A percentile compares a stretch with the other conserved stretches of the same genome.
Conservation (phyloP, 2,113 vertebrate genomes). For the Mesitornis unicolor region DNA sequence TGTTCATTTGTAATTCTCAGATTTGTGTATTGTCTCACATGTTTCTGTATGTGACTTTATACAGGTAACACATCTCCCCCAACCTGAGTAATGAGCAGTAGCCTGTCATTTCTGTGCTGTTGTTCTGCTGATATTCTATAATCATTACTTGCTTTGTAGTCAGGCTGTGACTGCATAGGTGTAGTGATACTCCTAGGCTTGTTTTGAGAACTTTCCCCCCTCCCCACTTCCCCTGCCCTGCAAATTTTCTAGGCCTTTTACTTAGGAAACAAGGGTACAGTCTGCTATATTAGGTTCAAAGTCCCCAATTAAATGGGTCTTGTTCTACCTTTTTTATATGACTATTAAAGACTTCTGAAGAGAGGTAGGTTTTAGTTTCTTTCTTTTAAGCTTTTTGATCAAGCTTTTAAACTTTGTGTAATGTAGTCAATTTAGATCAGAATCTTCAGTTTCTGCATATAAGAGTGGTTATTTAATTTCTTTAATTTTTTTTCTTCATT, state of each 20-base stretch:
- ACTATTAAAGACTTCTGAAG: not conserved
- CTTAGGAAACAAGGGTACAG: not conserved
- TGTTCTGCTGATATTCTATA: not conserved
- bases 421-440: not conserved
- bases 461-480: slow-evolving; percentile 19
- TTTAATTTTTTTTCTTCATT: slow-evolving; percentile 52
- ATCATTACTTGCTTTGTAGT: not conserved
- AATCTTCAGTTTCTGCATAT: not conserved
- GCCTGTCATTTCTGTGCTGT: not conserved
- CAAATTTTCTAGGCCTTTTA: not conserved
- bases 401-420: not conserved
- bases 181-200: not conserved
- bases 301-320: not conserved
- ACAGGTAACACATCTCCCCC: not conserved
- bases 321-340: not conserved
- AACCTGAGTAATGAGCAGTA: not conserved
- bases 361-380: not conserved
- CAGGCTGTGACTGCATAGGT: not conserved
- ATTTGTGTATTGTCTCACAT: not conserved
- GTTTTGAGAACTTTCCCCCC: rapidly evolving
- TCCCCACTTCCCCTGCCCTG: too few species aligned
- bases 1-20: not conserved
- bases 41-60: not conserved
- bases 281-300: not conserved
- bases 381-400: not conserved